Evolutionary conservation across 1,140 invertebrate species (phyloP).

Genomic region (Hylaeus anthracinus): DNA sequence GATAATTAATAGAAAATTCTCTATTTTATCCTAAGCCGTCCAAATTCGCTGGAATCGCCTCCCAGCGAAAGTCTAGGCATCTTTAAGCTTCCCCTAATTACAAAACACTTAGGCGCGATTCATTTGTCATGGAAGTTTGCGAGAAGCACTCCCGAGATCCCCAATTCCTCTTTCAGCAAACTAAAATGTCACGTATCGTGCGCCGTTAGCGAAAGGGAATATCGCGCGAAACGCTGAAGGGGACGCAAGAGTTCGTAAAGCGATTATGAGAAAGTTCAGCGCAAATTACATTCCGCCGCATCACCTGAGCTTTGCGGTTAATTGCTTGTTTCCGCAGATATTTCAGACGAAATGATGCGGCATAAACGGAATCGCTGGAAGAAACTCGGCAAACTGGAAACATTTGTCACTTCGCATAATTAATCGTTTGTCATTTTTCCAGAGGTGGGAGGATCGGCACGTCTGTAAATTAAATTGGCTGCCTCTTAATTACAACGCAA

Average conservation of each 20-base stretch:
- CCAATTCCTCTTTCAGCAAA: neutral
- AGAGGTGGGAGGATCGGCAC: neutral
- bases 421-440: slow-evolving; percentile 3
- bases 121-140: no score
- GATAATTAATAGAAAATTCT: no score
- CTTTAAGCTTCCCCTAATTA: no score
- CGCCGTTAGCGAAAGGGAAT: neutral
- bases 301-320: slow-evolving; percentile 19
- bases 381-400: neutral
- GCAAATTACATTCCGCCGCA: slow-evolving; percentile 12
- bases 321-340: slow-evolving; percentile 21
- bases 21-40: no score
- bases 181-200: neutral
- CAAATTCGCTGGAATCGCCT: no score
- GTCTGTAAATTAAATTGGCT: neutral
- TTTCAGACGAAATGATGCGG: slow-evolving; percentile 9
- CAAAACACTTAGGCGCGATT: no score
- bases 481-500: neutral
- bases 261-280: slow-evolving; percentile 20
- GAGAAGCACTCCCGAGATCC: neutral
- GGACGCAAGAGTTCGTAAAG: neutral
- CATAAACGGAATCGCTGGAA: neutral
- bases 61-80: no score
- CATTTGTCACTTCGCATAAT: slow-evolving; percentile 5
- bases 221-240: neutral